phyloP scores from a whole-genome alignment of 2,888 invertebrate genomes.

The Noctuana brunneofusca region DNA sequence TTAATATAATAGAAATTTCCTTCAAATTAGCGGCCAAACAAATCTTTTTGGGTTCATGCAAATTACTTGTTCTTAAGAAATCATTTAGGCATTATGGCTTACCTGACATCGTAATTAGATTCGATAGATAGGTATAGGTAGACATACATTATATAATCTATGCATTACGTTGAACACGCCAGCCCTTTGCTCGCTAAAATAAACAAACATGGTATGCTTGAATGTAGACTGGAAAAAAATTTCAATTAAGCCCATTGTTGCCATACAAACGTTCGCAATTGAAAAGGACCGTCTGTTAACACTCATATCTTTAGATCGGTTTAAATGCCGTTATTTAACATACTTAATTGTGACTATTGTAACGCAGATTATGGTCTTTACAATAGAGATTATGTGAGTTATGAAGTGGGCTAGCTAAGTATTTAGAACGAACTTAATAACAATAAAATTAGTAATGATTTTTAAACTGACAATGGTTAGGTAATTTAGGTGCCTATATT shows the following conservation, averaged over 20 bases:
- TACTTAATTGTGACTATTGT: constrained; percentile 11
- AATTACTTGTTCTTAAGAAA: too few relatives aligned
- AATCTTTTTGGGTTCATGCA: neutral
- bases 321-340: neutral
- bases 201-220: constrained; percentile 21
- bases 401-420: neutral
- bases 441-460: too few relatives aligned
- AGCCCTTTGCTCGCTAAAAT: constrained; percentile 21
- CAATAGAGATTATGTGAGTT: constrained; percentile 3
- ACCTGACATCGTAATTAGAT: too few relatives aligned
- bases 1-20: neutral
- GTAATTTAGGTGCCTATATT: too few relatives aligned
- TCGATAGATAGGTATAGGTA: too few relatives aligned
- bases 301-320: constrained; percentile 30
- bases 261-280: constrained; percentile 28
- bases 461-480: too few relatives aligned
- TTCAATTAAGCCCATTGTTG: constrained; percentile 33
- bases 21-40: neutral
- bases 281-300: constrained; percentile 22
- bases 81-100: too few relatives aligned
- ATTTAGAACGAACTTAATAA: neutral
- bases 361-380: neutral
- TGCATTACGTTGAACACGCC: neutral
- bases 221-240: constrained; percentile 28
- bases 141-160: neutral